These are phyloP conservation scores for Marronus borbonicus DNA, from an alignment of 2,888 invertebrate species.

Conservation along the genomic window DNA sequence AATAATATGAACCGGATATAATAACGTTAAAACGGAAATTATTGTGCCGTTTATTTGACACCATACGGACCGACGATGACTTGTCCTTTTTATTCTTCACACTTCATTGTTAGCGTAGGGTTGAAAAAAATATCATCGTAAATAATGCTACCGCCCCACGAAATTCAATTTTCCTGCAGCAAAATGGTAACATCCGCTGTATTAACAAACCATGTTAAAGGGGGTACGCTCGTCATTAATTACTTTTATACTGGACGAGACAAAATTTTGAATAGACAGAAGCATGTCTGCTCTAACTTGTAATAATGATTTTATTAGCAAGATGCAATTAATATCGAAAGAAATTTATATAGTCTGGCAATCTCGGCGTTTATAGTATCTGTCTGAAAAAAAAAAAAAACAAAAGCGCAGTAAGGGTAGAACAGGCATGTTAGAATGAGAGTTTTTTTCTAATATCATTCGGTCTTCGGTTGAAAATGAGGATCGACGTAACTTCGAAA, in stretches of 20 bases:
- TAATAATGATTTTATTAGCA: too few species aligned
- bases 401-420: too few species aligned
- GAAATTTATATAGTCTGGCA: too few species aligned
- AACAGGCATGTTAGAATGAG: too few species aligned
- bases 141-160: not conserved
- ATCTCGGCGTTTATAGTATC: too few species aligned
- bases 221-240: not conserved
- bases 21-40: conserved; percentile 58
- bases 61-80: conserved; percentile 55
- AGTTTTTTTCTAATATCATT: too few species aligned
- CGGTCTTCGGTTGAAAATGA: too few species aligned
- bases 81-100: conserved; percentile 53
- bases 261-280: too few species aligned
- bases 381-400: too few species aligned
- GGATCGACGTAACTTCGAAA: too few species aligned
- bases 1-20: conserved; percentile 56
- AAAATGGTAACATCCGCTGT: not conserved
- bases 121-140: conserved; percentile 28
- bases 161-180: conserved; percentile 20
- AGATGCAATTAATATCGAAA: too few species aligned
- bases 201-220: not conserved
- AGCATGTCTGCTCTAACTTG: too few species aligned
- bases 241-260: not conserved
- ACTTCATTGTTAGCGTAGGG: conserved; percentile 34
- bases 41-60: conserved; percentile 55